phyloP scores from a whole-genome alignment of 2,113 vertebrate species.

The Oncorhynchus nerka region DNA sequence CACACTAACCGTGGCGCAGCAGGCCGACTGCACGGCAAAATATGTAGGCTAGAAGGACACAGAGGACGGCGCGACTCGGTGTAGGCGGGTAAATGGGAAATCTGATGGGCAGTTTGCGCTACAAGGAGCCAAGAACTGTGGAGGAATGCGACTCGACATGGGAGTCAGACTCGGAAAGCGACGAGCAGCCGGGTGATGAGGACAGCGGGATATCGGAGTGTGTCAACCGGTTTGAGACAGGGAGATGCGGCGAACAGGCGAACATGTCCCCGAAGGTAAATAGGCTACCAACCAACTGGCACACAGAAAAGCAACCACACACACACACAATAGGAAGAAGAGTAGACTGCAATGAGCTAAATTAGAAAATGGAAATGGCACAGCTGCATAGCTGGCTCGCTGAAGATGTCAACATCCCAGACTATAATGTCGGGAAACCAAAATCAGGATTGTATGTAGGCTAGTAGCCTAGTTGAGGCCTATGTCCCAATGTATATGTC shows the following conservation, averaged over 20 bases:
- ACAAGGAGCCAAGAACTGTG: slow-evolving; percentile 79
- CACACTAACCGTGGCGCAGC: slow-evolving; percentile 2
- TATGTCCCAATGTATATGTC: too few relatives aligned
- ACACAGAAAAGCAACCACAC: neutral
- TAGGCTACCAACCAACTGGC: neutral
- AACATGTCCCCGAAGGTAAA: slow-evolving; percentile 63
- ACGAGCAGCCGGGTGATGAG: slow-evolving; percentile 63
- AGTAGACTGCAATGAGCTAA: too few relatives aligned
- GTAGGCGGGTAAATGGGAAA: slow-evolving; percentile 75
- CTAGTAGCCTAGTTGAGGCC: too few relatives aligned
- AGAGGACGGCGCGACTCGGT: neutral
- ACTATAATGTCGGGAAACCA: too few relatives aligned
- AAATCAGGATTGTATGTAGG: too few relatives aligned
- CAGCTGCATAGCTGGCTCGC: too few relatives aligned
- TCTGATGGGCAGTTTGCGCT: slow-evolving; percentile 74
- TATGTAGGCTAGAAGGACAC: slow-evolving; percentile 31
- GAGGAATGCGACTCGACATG: slow-evolving; percentile 84
- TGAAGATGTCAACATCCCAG: too few relatives aligned
- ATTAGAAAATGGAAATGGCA: too few relatives aligned
- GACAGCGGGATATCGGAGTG: slow-evolving; percentile 64
- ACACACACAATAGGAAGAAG: neutral
- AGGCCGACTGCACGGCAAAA: slow-evolving; percentile 11
- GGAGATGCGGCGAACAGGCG: slow-evolving; percentile 45
- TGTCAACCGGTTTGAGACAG: slow-evolving; percentile 54
- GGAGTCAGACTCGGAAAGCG: slow-evolving; percentile 78